Conservation (phyloP, 2,888 invertebrate species). For the Phortica okadai region DNA sequence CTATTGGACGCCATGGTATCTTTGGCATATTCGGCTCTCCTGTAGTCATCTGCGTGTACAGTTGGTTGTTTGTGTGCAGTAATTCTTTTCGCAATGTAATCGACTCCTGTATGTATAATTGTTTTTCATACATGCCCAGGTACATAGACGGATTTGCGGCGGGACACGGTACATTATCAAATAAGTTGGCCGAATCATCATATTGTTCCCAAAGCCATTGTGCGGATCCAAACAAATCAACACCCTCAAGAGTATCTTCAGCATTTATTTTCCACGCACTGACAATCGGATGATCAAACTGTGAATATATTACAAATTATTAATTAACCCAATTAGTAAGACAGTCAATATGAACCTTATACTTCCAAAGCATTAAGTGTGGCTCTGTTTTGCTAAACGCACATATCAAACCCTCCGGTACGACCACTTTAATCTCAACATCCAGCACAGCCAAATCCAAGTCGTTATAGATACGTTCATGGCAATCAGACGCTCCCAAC, state of each 20-base stretch:
- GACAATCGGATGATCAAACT: conserved; percentile 91
- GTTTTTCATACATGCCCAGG: conserved; percentile 88
- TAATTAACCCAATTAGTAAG: background rate
- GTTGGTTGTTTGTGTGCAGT: conserved; percentile 64
- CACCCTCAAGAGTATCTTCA: conserved; percentile 81
- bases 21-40: conserved; percentile 71
- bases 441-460: conserved; percentile 73
- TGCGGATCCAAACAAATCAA: conserved; percentile 85
- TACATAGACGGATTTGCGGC: conserved; percentile 83
- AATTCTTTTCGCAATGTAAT: conserved; percentile 70
- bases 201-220: conserved; percentile 77
- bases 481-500: conserved; percentile 78
- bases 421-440: conserved; percentile 81
- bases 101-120: conserved; percentile 79
- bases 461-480: conserved; percentile 64
- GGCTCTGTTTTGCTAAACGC: conserved; percentile 81
- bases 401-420: conserved; percentile 85
- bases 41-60: conserved; percentile 69
- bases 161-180: conserved; percentile 66
- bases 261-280: conserved; percentile 88
- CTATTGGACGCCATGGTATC: conserved; percentile 86
- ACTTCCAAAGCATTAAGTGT: conserved; percentile 82
- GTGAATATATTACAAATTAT: conserved; percentile 38
- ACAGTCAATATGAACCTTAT: conserved; percentile 79
- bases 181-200: conserved; percentile 63